Evolutionary conservation across 2,797 vertebrate species (phyloP).

Genomic region (Hippocampus kuda): DNA sequence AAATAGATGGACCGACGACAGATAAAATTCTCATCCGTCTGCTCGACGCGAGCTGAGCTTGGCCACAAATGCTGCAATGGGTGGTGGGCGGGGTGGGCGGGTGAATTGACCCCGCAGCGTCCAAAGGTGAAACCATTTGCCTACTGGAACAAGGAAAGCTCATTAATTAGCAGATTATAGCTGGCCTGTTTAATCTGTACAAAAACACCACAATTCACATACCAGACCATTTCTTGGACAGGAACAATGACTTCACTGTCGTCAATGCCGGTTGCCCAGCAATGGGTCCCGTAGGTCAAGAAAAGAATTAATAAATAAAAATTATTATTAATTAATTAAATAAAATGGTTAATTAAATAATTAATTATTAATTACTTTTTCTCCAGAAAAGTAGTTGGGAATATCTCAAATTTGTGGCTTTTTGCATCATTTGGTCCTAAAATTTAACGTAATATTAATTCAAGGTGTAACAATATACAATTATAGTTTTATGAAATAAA

Average conservation of each 20-base stretch:
- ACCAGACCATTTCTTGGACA: constrained; percentile 2
- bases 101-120: neutral
- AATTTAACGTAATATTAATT: too few species aligned
- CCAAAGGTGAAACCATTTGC: constrained; percentile 1
- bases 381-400: too few species aligned
- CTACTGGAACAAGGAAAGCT: constrained; percentile 2
- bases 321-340: too few species aligned
- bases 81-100: neutral
- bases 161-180: constrained; percentile 10
- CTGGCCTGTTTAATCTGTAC: constrained; percentile 6
- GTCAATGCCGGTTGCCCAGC: constrained; percentile 2
- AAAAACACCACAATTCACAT: constrained; percentile 4
- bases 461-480: too few species aligned
- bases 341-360: too few species aligned
- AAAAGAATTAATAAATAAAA: neutral
- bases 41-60: neutral
- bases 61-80: neutral
- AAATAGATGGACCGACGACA: neutral
- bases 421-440: too few species aligned
- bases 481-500: too few species aligned
- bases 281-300: neutral
- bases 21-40: constrained; percentile 3
- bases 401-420: too few species aligned
- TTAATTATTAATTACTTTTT: too few species aligned
- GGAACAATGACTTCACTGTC: neutral